Evolutionary conservation across 2,113 vertebrate genomes (phyloP).

Genomic region (Phyllostomus hastatus): DNA sequence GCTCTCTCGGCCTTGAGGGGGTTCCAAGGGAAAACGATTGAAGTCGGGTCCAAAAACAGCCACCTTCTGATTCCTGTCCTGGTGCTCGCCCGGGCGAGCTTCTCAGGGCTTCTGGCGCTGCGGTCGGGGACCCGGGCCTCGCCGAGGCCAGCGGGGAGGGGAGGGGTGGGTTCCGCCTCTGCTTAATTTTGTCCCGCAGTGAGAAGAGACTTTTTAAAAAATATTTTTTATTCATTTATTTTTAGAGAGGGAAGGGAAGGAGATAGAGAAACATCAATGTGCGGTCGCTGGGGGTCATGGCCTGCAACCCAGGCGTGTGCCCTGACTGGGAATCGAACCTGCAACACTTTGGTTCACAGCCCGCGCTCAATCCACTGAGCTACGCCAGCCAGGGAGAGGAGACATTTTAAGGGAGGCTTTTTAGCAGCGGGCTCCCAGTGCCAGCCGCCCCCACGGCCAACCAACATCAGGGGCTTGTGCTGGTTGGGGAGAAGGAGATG

Average conservation of each 20-base stretch:
- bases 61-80: constrained; percentile 72
- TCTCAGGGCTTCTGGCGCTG: constrained; percentile 53
- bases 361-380: too few relatives aligned
- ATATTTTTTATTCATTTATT: too few relatives aligned
- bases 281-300: too few relatives aligned
- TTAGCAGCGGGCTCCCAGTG: not conserved
- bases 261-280: too few relatives aligned
- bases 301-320: too few relatives aligned
- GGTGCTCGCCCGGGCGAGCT: constrained; percentile 56
- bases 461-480: not conserved
- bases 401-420: not conserved
- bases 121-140: not conserved
- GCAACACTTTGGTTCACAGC: too few relatives aligned
- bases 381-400: not conserved
- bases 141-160: not conserved
- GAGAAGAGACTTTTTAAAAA: not conserved
- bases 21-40: constrained; percentile 80
- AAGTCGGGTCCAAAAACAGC: constrained; percentile 80
- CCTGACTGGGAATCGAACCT: too few relatives aligned
- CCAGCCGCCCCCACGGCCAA: not conserved
- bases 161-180: not conserved
- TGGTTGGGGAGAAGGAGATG: not conserved
- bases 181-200: not conserved
- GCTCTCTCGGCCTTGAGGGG: constrained; percentile 78
- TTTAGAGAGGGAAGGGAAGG: too few relatives aligned